A percentile compares a stretch with the other conserved stretches of the same genome.
Conservation (phyloP, 2,888 invertebrate species). For the Epistrophe eligans region DNA sequence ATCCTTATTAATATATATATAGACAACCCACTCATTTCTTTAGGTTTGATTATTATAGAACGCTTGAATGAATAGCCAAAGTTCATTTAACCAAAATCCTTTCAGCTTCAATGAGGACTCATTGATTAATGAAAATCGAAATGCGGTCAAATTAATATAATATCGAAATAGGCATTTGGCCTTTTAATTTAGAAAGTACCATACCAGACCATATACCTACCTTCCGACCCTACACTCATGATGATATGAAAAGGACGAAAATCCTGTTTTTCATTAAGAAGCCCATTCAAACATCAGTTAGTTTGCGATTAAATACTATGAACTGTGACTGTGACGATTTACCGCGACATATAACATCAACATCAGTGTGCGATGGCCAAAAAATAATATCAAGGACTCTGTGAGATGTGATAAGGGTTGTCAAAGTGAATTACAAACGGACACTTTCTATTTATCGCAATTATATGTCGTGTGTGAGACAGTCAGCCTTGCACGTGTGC, state of each 20-base stretch:
- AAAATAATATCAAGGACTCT: slow-evolving; percentile 3
- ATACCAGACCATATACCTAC: background rate
- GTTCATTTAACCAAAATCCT: slow-evolving; percentile 53
- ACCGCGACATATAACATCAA: slow-evolving; percentile 5
- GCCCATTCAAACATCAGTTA: slow-evolving; percentile 60
- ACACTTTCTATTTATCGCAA: slow-evolving; percentile 79
- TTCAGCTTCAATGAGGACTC: slow-evolving; percentile 63
- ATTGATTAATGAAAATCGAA: slow-evolving; percentile 74
- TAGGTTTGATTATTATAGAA: slow-evolving; percentile 31
- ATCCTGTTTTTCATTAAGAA: slow-evolving; percentile 68
- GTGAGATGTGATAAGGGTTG: slow-evolving; percentile 68
- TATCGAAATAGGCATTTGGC: slow-evolving; percentile 45
- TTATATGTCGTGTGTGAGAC: slow-evolving; percentile 77
- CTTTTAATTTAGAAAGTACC: slow-evolving; percentile 34
- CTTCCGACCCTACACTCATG: too few relatives aligned
- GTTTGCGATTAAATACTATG: slow-evolving; percentile 73
- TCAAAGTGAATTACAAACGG: slow-evolving; percentile 77
- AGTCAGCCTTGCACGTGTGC: slow-evolving; percentile 67
- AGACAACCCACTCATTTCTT: background rate
- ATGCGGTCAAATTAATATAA: slow-evolving; percentile 75
- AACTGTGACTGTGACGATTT: slow-evolving; percentile 75
- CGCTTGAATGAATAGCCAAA: slow-evolving; percentile 53
- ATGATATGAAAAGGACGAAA: slow-evolving; percentile 14
- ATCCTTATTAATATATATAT: too few relatives aligned
- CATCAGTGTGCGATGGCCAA: background rate